phyloP scores from a whole-genome alignment of 2,797 vertebrate species.

The Sternotherus odoratus region DNA sequence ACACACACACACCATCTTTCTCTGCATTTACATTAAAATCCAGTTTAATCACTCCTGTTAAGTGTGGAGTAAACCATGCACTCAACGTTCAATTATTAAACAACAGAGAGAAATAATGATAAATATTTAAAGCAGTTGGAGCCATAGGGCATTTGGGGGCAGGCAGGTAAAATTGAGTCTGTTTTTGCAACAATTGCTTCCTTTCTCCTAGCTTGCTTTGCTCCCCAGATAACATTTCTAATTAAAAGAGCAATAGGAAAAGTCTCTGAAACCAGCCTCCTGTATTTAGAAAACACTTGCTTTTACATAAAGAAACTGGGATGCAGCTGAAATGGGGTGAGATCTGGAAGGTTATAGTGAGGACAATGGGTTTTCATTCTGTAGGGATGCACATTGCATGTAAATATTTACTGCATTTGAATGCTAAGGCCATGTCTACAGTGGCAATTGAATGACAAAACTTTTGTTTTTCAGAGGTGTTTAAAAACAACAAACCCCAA shows the following conservation, averaged over 20 bases:
- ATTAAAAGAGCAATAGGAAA: neutral
- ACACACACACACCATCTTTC: neutral
- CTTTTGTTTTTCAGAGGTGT: no score
- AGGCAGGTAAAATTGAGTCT: fast-evolving
- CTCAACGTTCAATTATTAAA: conserved; percentile 43
- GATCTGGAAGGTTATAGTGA: neutral
- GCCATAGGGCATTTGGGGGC: neutral
- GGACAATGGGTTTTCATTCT: neutral
- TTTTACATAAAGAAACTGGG: neutral
- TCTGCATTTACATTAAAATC: neutral
- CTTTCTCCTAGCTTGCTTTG: fast-evolving
- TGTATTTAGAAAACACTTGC: fast-evolving
- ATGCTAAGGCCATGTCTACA: neutral
- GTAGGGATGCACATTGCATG: neutral
- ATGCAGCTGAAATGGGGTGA: neutral
- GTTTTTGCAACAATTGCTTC: neutral
- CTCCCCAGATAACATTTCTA: neutral
- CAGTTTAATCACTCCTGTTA: neutral
- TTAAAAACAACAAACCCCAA: no score
- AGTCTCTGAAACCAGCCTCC: fast-evolving
- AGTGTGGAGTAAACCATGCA: neutral
- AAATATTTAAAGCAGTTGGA: conserved; percentile 55
- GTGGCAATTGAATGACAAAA: no score
- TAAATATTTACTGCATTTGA: fast-evolving
- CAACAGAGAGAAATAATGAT: conserved; percentile 19